Percentiles rank a stretch among this genome's conserved stretches.
phyloP scores from a whole-genome alignment of 2,888 invertebrate genomes.

The Cecidostiba fungosa region DNA sequence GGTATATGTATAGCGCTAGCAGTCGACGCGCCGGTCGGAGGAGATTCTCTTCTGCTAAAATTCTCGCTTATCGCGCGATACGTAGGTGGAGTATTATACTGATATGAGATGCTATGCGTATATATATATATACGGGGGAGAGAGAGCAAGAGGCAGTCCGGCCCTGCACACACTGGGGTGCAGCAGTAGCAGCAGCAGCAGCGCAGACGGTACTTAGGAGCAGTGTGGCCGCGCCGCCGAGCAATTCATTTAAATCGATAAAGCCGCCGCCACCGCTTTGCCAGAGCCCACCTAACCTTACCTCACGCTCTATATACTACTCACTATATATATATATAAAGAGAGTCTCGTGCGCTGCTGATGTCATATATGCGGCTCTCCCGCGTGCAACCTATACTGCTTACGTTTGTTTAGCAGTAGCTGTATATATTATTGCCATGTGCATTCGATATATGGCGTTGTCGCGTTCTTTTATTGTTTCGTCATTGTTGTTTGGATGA shows the following conservation, averaged over 20 bases:
- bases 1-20: background rate
- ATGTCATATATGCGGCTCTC: background rate
- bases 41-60: background rate
- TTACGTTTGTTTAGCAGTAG: too few species aligned
- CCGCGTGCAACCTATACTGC: too few species aligned
- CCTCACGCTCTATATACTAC: background rate
- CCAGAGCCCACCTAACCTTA: constrained; percentile 65
- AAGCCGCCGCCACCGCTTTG: constrained; percentile 67
- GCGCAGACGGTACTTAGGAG: background rate
- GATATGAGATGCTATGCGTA: too few species aligned
- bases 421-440: too few species aligned
- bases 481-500: too few species aligned
- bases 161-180: background rate
- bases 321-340: too few species aligned
- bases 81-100: too few species aligned
- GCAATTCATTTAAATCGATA: constrained; percentile 34
- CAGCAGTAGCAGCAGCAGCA: background rate
- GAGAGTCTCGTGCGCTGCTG: background rate
- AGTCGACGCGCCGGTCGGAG: background rate
- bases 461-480: too few species aligned
- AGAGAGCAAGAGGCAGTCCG: background rate
- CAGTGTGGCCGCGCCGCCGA: background rate
- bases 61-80: background rate
- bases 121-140: background rate
- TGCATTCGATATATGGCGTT: too few species aligned